Conservation (phyloP, 2,797 vertebrate species). For the Coracias cyanogaster region DNA sequence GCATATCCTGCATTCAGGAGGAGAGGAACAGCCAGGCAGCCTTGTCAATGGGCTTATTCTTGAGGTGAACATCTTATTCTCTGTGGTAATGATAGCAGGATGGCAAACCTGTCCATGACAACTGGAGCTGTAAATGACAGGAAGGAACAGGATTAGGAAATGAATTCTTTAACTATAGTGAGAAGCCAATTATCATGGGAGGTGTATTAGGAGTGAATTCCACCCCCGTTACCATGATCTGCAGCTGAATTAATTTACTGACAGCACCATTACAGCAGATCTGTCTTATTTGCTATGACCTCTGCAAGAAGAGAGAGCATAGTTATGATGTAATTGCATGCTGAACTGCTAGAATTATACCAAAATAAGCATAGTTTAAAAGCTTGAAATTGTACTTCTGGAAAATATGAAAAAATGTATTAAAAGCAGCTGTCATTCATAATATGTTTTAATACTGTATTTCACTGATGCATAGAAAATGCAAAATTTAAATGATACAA, state of each 20-base stretch:
- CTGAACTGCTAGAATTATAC: not conserved
- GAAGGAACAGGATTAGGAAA: not conserved
- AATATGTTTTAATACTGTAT: not conserved
- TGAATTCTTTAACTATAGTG: not conserved
- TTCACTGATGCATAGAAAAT: not conserved
- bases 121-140: not conserved
- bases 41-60: not conserved
- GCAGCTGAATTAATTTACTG: not conserved
- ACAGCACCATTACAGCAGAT: not conserved
- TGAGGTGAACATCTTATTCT: not conserved
- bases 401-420: not conserved
- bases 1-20: not conserved
- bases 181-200: not conserved
- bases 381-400: not conserved
- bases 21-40: not conserved
- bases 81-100: not conserved
- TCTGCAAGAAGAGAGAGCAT: not conserved
- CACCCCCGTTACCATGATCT: not conserved
- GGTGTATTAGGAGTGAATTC: not conserved
- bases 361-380: not conserved
- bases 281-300: not conserved
- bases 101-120: not conserved
- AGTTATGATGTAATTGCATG: not conserved
- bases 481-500: not conserved
- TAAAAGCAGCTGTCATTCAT: not conserved